Base-by-base conservation (phyloP, 2,797 vertebrate genomes). In the Dromococcyx pavoninus region DNA sequence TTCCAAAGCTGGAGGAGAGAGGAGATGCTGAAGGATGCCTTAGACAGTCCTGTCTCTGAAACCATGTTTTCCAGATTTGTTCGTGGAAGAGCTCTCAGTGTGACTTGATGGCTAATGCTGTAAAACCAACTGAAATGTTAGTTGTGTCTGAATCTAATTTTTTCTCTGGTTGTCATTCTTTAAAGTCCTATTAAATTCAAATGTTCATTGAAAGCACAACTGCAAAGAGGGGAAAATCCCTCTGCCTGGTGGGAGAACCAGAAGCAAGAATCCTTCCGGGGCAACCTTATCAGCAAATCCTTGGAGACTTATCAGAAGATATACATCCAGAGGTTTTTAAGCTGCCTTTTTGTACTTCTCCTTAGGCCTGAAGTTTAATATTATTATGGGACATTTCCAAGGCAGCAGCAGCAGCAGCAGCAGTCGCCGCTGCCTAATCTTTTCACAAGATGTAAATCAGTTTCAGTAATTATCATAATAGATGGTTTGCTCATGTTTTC, bases 381-480 rank as follows among this genome's bases (percentile, higher is more conserved):
- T 88, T 87, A 94, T 94, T 96, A 88, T 60, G 78, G 91, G 93
- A 75, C 77, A 87, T 82, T 96, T 95, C 71, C 85, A 93, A 92
- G 88, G 84, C 80, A 2, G 83, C 57, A 25, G 75, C 77, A 56
- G 84, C 61, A 43, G 79, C 80, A 62, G 86, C 86, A 39, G 86
- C 80, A 62, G 86, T 86, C 35, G 86, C 61, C 78, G 2, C 39
- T 4, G 8, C 57, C 87, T 96, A 94, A 96, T 97, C 95, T 94
- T 94, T 96, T 80, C 94, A 95, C 61, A 74, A 97, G 85, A 97
- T 97, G 96, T 91, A 97, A 96, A 97, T 97, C 93, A 91, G 93
- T 91, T 95, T 94, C 94, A 97, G 90, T 88, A 97, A 97, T 97
- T 97, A 97, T 61, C 96, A 97, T 94, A 97, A 92, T 95, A 96